A percentile compares a stretch with the other conserved stretches of the same genome.
phyloP scores from a whole-genome alignment of 2,113 vertebrate genomes.

The Alexandromys fortis region DNA sequence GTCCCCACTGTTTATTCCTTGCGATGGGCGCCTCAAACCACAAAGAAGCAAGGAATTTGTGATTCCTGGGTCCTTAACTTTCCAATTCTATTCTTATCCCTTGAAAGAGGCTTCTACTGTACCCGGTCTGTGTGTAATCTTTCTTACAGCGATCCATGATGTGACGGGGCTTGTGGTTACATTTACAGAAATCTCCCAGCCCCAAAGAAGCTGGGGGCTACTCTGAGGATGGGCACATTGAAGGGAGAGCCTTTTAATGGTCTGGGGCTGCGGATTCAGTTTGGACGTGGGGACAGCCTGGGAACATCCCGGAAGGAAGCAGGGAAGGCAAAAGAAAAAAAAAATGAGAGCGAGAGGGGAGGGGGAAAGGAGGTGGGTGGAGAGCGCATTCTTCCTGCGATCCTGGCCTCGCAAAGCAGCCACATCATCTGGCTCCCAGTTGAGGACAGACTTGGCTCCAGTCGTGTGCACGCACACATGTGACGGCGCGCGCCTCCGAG shows the following conservation, averaged over 20 bases:
- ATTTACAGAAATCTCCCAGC: conserved; percentile 27
- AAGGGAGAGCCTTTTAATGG: not conserved
- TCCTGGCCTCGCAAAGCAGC: conserved; percentile 35
- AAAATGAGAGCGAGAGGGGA: not conserved
- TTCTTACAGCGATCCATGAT: not conserved
- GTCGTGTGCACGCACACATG: not conserved
- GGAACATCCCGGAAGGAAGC: not conserved
- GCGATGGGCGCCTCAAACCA: not conserved
- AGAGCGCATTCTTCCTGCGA: not conserved
- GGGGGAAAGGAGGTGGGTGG: not conserved
- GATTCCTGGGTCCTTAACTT: not conserved
- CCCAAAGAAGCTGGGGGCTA: not conserved
- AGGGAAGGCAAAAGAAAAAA: not conserved
- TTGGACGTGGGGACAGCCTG: not conserved
- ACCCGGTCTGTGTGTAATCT: not conserved
- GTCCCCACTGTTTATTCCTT: not conserved
- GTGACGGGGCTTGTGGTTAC: not conserved
- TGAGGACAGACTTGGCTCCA: conserved; percentile 53
- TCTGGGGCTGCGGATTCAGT: not conserved
- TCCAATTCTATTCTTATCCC: not conserved
- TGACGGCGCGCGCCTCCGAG: not conserved
- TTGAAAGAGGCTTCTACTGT: not conserved
- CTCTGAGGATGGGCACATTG: not conserved
- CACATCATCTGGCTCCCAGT: conserved; percentile 73
- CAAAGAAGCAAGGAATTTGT: not conserved